Evolutionary conservation across 2,113 vertebrate genomes (phyloP), one percentile per base, ranked within the genome.

Genomic region (Chionodraco myersi): DNA sequence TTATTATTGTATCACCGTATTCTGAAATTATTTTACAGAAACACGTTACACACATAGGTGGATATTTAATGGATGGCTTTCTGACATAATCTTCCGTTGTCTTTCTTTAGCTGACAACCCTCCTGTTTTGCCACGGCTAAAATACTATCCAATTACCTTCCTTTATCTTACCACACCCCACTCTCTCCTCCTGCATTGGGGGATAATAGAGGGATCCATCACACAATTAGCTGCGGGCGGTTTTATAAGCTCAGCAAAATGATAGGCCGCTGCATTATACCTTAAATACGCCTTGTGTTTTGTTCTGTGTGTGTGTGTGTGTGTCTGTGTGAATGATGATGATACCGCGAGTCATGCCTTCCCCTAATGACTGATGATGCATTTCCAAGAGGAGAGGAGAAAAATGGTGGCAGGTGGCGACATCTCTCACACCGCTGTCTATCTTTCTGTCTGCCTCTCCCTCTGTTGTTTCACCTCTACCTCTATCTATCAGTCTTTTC

Each of bases 121-220:
- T 84, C 4, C 68, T 89, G 77, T 76, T 91, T 91, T 79, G 73
- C 82, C 85, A 70, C 4, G 13, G 80, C 86, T 92, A 92, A 92
- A 93, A 91, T 90, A 91, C 84, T 86, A 82, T 89, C 90, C 89
- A 92, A 93, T 93, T 93, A 93, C 87, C 82, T 87, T 88, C 80
- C 80, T 92, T 90, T 91, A 90, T 92, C 88, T 89, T 77, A 83
- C 88, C 71, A 79, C 79, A 78, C 70, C 77, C 84, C 79, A 79
- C 77, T 89, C 86, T 84, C 65, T 45, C 82, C 67, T 86, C 79
- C 77, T 85, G 82, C 61, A 21, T 86, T 85, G 80, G 85, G 80
- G 90, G 89, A 92, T 92, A 94, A 93, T 94, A 87, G 91, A 92
- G 85, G 89, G 80, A 91, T 94, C 90, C 91, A 94, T 95, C 92